Base-by-base conservation (phyloP, 2,888 invertebrate genomes). In the Thereva nobilitata region DNA sequence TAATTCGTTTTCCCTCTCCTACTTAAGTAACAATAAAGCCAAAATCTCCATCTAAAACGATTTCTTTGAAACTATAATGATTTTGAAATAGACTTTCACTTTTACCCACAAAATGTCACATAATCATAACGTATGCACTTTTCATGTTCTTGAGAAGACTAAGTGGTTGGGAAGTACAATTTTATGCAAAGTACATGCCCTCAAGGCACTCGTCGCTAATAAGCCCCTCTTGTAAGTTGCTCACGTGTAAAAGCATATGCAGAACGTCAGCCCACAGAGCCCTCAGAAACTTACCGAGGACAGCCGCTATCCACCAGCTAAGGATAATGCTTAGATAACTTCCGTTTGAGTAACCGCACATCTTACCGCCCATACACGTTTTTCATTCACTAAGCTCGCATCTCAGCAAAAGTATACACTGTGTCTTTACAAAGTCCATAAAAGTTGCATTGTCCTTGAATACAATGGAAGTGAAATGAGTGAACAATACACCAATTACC, bases 181-280 rank as follows among this genome's bases (percentile, higher is more conserved):
- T 38, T 59, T 59, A 59, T 59, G 45, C 37, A 47, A 59, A 47
- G 37, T 47, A 47, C 38, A 37, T 61, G 49, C 49, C 23, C 41
- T 4, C n/a, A 42, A 42, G 44, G 66, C 53, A 68, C 63, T 70
- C 73, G 68, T 45, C 67, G 72, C 76, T 78, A 78, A 79, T 78
- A 76, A 77, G 74, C 74, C 71, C 70, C 78, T 77, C 76, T 78
- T 78, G 74, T 72, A 72, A 73, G 59, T 71, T 74, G 74, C 72
- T 76, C 79, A 74, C 75, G 77, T 76, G 76, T 73, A 73, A 76
- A 61, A 64, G 40, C 64, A 64, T 47, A 64, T 64, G 64, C 54
- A 54, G n/a, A 38, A 42, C 40, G 35, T 49, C 45, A 23, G 49
- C 55, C 45, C 35, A 44, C 38, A 45, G 10, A 37, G 37, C 41